Percentiles rank a stretch among this genome's conserved stretches.
phyloP scores from a whole-genome alignment of 2,797 vertebrate genomes.

The Myotis planiceps region DNA sequence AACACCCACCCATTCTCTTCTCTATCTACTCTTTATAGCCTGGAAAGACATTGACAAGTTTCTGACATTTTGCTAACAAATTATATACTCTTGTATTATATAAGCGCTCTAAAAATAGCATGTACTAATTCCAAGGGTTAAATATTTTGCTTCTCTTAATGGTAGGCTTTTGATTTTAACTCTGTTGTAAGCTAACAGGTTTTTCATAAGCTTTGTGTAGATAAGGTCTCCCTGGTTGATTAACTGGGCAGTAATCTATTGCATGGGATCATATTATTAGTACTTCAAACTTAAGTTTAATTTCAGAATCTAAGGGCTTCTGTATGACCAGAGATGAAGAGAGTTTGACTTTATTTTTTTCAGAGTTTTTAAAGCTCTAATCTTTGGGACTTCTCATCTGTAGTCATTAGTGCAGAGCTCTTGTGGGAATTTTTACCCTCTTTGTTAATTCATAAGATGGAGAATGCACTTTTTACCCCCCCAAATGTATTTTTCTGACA shows the following conservation, averaged over 20 bases:
- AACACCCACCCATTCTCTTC: background rate
- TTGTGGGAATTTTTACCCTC: background rate
- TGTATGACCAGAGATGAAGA: background rate
- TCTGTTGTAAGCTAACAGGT: background rate
- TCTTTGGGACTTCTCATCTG: background rate
- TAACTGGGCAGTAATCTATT: background rate
- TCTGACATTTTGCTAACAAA: constrained; percentile 48
- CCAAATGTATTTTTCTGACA: background rate
- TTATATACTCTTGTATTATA: constrained; percentile 4
- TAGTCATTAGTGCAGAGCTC: background rate
- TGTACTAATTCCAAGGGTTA: background rate
- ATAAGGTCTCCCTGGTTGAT: background rate
- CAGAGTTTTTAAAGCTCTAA: background rate
- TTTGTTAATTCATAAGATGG: background rate
- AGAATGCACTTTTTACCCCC: background rate
- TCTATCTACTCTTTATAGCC: background rate
- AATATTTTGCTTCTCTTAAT: constrained; percentile 13
- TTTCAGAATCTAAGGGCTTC: background rate
- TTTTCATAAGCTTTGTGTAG: background rate
- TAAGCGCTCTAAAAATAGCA: constrained; percentile 32
- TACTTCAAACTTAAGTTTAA: background rate
- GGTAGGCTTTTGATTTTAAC: background rate
- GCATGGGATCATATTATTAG: background rate
- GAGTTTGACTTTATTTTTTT: background rate
- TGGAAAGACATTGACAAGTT: constrained; percentile 15